These are phyloP conservation scores for Ichneumoninae sp. DNA, from an alignment of 2,888 invertebrate genomes.

Conservation along the genomic window DNA sequence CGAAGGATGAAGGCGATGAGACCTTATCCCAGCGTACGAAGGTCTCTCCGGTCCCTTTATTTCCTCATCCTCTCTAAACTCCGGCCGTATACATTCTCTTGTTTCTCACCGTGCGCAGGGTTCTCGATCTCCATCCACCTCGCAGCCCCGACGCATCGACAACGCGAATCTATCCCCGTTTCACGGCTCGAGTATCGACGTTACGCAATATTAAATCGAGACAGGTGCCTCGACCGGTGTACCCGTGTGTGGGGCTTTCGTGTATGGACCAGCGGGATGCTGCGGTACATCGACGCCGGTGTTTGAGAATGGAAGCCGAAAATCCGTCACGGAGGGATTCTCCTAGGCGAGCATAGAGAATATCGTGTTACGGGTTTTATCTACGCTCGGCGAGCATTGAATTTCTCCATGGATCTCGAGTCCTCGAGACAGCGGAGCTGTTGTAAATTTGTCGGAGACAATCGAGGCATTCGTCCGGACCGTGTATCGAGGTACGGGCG, in stretches of 20 bases:
- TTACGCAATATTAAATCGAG: constrained; percentile 72
- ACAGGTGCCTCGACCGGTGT: constrained; percentile 27
- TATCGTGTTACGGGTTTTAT: constrained; percentile 48
- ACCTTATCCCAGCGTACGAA: constrained; percentile 8
- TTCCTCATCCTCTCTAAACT: not conserved
- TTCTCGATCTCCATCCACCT: not conserved
- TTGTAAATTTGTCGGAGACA: not conserved
- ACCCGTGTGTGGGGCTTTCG: not conserved
- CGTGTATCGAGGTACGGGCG: not conserved
- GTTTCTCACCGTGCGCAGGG: not conserved
- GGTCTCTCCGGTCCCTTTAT: constrained; percentile 15
- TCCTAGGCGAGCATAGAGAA: not conserved
- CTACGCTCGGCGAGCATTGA: constrained; percentile 14
- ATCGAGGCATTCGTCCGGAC: not conserved
- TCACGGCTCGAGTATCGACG: constrained; percentile 29
- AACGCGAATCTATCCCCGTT: constrained; percentile 9
- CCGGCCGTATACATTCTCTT: not conserved
- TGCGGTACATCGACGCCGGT: not conserved
- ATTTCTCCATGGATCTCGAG: not conserved
- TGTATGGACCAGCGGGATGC: not conserved
- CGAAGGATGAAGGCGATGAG: constrained; percentile 1
- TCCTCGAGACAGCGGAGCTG: not conserved
- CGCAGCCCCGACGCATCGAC: not conserved
- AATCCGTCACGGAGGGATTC: constrained; percentile 13
- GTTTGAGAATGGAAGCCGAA: constrained; percentile 48